phyloP scores from a whole-genome alignment of 2,797 vertebrate species.

The Huso huso region DNA sequence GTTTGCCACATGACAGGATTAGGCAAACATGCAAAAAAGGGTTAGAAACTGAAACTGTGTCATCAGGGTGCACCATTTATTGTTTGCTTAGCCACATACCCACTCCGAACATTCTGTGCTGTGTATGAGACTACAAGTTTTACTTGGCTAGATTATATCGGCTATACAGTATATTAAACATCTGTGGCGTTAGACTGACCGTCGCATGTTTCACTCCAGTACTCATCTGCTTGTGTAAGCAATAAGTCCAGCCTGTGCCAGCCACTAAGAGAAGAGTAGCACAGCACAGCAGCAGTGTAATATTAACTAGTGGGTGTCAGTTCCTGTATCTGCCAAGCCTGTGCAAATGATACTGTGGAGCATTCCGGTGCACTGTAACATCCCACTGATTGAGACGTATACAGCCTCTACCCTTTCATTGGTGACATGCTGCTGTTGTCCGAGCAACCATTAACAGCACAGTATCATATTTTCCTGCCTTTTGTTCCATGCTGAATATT shows the following conservation, averaged over 20 bases:
- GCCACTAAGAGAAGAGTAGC: neutral
- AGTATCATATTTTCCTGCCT: slow-evolving; percentile 55
- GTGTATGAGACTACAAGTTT: no score
- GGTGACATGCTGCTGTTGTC: slow-evolving; percentile 65
- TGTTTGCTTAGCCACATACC: slow-evolving; percentile 7
- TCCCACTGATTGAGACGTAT: slow-evolving; percentile 38
- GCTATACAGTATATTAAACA: no score
- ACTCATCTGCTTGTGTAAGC: no score
- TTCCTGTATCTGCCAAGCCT: slow-evolving; percentile 19
- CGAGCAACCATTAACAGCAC: slow-evolving; percentile 64
- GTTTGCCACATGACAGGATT: no score
- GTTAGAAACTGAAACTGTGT: neutral
- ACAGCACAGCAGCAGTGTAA: neutral
- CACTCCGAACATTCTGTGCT: no score
- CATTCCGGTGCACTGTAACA: slow-evolving; percentile 35
- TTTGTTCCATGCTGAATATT: slow-evolving; percentile 60
- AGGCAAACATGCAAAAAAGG: neutral
- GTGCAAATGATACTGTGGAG: slow-evolving; percentile 17
- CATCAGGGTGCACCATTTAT: neutral
- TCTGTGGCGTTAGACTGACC: no score
- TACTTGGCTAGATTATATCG: no score
- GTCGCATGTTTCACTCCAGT: no score
- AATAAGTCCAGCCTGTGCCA: no score
- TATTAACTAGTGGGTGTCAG: slow-evolving; percentile 23
- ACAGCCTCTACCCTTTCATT: slow-evolving; percentile 31